Evolutionary conservation across 2,113 vertebrate genomes (phyloP).

Genomic region (Neolamprologus longior): DNA sequence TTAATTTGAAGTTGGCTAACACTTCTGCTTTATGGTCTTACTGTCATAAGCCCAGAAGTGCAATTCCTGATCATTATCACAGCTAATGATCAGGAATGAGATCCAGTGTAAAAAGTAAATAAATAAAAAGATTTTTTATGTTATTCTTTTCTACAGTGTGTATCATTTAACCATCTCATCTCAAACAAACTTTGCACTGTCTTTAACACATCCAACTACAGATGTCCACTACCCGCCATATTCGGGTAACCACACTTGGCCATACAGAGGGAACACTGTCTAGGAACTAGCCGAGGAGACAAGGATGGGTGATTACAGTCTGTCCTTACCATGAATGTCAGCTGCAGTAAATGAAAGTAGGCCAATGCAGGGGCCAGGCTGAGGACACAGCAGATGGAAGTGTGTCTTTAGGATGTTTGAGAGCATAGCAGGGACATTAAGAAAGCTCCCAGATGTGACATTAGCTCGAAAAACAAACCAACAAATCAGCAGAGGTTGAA

Average conservation of each 20-base stretch:
- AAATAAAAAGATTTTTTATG: neutral
- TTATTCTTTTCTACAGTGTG: neutral
- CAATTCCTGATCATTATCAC: neutral
- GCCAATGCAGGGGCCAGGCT: constrained; percentile 4
- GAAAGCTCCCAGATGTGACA: neutral
- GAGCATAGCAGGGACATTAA: neutral
- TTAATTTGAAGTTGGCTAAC: neutral
- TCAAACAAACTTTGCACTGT: neutral
- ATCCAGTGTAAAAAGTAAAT: neutral
- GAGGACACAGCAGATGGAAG: constrained; percentile 19
- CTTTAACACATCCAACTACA: neutral
- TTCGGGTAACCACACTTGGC: neutral
- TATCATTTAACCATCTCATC: neutral
- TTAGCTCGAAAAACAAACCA: constrained; percentile 25
- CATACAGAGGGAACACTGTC: neutral
- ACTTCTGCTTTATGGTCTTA: neutral
- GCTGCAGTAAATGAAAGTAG: constrained; percentile 2
- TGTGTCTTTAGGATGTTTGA: constrained; percentile 8
- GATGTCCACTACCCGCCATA: neutral
- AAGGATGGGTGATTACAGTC: neutral
- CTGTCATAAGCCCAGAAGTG: neutral
- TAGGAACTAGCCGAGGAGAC: neutral
- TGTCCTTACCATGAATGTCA: neutral
- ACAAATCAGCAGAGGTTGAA: constrained; percentile 57
- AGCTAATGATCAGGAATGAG: neutral